These are phyloP conservation scores for Drusus annulatus DNA, from an alignment of 1,140 invertebrate species.

Conservation along the genomic window DNA sequence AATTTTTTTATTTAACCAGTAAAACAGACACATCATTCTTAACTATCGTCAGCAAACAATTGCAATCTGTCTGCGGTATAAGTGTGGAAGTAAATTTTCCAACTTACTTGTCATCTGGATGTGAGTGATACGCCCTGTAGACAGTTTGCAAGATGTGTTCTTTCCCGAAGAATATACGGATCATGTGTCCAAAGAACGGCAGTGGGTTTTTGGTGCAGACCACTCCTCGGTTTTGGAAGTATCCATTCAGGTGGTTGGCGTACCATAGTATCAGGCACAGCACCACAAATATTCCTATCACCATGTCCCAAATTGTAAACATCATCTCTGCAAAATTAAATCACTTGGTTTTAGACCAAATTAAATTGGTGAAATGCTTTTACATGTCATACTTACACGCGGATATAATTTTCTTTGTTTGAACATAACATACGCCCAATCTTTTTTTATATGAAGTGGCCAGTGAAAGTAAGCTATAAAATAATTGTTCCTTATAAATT, in stretches of 20 bases:
- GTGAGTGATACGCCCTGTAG: slow-evolving; percentile 45
- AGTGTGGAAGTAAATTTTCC: slow-evolving; percentile 58
- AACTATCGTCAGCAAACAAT: too few species aligned
- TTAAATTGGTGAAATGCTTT: too few species aligned
- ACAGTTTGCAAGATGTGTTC: slow-evolving; percentile 51
- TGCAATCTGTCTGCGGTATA: slow-evolving; percentile 62
- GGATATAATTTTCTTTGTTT: too few species aligned
- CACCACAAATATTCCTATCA: neutral
- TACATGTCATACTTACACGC: too few species aligned
- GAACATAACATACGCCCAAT: too few species aligned
- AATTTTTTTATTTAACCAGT: too few species aligned
- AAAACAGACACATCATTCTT: too few species aligned
- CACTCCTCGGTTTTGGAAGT: slow-evolving; percentile 47
- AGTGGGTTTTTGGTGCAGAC: slow-evolving; percentile 36
- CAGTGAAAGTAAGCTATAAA: too few species aligned
- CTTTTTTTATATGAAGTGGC: too few species aligned
- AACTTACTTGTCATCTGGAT: slow-evolving; percentile 49
- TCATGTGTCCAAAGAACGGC: slow-evolving; percentile 52
- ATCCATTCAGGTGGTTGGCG: slow-evolving; percentile 45
- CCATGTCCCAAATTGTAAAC: slow-evolving; percentile 34
- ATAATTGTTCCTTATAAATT: too few species aligned
- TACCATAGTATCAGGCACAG: slow-evolving; percentile 41
- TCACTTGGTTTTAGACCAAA: too few species aligned
- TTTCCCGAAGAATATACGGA: slow-evolving; percentile 52
- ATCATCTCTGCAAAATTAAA: slow-evolving; percentile 28